phyloP scores from a whole-genome alignment of 1,140 invertebrate genomes.

The Drosophila serrata region DNA sequence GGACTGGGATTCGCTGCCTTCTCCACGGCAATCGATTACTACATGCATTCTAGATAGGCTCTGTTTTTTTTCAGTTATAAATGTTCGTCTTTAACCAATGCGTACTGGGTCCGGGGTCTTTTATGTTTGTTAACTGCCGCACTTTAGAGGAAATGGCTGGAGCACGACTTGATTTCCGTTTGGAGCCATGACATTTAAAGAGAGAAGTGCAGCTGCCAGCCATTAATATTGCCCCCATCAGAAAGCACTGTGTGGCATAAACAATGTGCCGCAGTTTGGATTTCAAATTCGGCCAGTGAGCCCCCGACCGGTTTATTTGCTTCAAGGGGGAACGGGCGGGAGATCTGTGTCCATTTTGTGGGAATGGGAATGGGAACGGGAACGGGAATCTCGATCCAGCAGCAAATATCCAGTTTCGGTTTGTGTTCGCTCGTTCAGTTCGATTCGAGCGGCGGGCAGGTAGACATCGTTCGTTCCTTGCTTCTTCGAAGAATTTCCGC shows the following conservation, averaged over 20 bases:
- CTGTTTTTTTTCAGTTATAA: conserved; percentile 50
- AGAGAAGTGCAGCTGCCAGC: conserved; percentile 56
- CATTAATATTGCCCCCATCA: conserved; percentile 66
- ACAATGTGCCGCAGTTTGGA: conserved; percentile 70
- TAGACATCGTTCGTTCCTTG: conserved; percentile 51
- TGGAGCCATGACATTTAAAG: conserved; percentile 44
- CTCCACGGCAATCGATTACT: conserved; percentile 97
- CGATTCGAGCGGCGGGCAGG: conserved; percentile 71
- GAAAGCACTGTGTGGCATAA: conserved; percentile 55
- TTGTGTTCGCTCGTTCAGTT: conserved; percentile 50
- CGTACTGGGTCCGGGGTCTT: background rate
- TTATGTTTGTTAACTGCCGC: conserved; percentile 37
- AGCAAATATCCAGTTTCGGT: conserved; percentile 70
- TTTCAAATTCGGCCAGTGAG: conserved; percentile 68
- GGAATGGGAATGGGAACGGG: conserved; percentile 46
- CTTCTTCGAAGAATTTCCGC: conserved; percentile 46
- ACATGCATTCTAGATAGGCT: conserved; percentile 88
- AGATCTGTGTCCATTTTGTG: conserved; percentile 54
- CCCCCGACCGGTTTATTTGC: conserved; percentile 66
- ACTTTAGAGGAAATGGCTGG: conserved; percentile 34
- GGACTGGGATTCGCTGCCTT: conserved; percentile 98
- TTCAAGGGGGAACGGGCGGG: conserved; percentile 1
- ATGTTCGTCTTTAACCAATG: conserved; percentile 63
- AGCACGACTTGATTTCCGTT: conserved; percentile 34
- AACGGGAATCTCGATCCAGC: conserved; percentile 68